Evolutionary conservation across 1,140 invertebrate genomes (phyloP).

Genomic region (Drosophila mojavensis): DNA sequence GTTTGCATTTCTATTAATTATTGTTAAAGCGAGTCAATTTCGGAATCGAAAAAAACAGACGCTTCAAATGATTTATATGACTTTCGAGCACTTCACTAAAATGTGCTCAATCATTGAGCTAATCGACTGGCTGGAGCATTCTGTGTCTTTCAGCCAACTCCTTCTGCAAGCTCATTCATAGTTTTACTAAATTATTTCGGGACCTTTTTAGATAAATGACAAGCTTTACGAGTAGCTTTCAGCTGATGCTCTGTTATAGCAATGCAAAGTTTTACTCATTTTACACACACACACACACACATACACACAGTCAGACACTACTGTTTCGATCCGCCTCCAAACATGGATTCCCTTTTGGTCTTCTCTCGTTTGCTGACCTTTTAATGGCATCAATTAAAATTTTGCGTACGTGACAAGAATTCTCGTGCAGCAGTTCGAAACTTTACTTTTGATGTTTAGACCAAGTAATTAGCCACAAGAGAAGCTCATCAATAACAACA

Average conservation of each 20-base stretch:
- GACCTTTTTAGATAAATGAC: slow-evolving; percentile 1
- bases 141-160: not conserved
- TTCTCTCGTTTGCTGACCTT: slow-evolving; percentile 41
- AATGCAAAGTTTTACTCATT: slow-evolving; percentile 45
- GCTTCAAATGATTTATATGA: slow-evolving; percentile 6
- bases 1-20: slow-evolving; percentile 61
- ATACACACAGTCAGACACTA: not conserved
- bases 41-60: too few species aligned
- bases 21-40: slow-evolving; percentile 25
- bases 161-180: not conserved
- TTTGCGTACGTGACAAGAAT: slow-evolving; percentile 81
- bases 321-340: slow-evolving; percentile 30
- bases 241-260: not conserved
- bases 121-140: slow-evolving; percentile 35
- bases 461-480: slow-evolving; percentile 49
- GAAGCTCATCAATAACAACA: slow-evolving; percentile 23
- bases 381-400: slow-evolving; percentile 81
- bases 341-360: slow-evolving; percentile 5
- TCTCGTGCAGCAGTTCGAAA: slow-evolving; percentile 41
- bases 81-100: slow-evolving; percentile 48
- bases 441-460: slow-evolving; percentile 62
- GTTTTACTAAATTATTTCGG: not conserved
- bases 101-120: slow-evolving; percentile 58
- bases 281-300: not conserved
- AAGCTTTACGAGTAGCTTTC: not conserved